Base-by-base conservation (phyloP, 2,797 vertebrate genomes). In the Pelochelys cantorii region DNA sequence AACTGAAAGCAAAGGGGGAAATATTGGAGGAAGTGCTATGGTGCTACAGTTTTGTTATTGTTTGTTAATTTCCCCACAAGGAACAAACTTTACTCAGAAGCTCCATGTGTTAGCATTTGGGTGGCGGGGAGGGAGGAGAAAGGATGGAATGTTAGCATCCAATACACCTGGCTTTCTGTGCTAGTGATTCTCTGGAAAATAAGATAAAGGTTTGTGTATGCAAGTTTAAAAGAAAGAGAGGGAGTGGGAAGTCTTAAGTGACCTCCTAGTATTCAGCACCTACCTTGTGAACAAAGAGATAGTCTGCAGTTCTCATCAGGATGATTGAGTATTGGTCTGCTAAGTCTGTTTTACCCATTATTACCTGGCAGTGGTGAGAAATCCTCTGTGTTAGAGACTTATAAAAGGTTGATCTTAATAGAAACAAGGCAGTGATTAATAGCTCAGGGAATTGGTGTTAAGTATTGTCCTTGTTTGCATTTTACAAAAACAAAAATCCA, bases 251-350 rank as follows among this genome's bases (percentile, higher is more conserved):
- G 15, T 48, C 55, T 7, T 5, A 54, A 29, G 48, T 92, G 89
- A 88, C 82, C 90, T 81, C 90, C 91, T 84, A 27, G 15, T 27
- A 65, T 56, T 91, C 55, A 56, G 18, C 56, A 78, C 27, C 77
- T 92, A 81, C 31, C 78, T 92, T 83, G 65, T 85, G 86, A 78
- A 90, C 86, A 37, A 93, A 94, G 94, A 85, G 4, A 14, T 84
- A 71, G 81, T 92, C 95, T 97, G 95, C 57, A 91, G 94, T 86
- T 93, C 75, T 95, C 93, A 87, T 97, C 85, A 94, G 75, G 83
- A 59, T 93, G 83, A 92, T 42, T 18, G 34, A 71, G 90, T 92
- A 87, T 93, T 93, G 59, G 81, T 88, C 89, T 93, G 4, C 14
- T 93, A 89, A 52, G 71, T 95, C 93, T 95, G 96, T 65, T 95